Base-by-base conservation (phyloP, 2,113 vertebrate genomes). In the Spermophilus dauricus region DNA sequence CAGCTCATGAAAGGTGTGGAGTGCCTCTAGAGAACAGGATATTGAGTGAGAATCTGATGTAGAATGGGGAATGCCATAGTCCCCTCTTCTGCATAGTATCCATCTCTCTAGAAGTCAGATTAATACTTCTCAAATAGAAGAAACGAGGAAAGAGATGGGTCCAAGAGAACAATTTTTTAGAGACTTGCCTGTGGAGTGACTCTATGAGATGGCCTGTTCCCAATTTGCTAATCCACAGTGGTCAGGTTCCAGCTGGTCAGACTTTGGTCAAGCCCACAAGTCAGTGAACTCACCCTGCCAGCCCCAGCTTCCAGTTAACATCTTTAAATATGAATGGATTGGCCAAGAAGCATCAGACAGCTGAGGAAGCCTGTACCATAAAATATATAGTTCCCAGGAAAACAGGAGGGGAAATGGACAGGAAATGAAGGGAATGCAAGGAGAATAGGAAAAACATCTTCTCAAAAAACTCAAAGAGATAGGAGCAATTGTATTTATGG, bases 371-470 rank as follows among this genome's bases (percentile, higher is more conserved):
- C 8, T 87, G 22, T 34, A 48, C 30, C 34, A 65, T 86, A 61
- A 86, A 89, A 96, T 82, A 77, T 37, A 34, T 10, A 42, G 65
- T 37, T 30, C 26, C 34, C 22, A 58, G n/a, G 14, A 45, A 91
- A 58, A 20, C 12, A 53, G 30, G 18, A 48, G 13, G 20, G 5
- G 13, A 78, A 69, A 76, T 48, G 45, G 37, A 82, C 10, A 94
- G 70, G 63, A 83, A 94, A 90, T 26, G 76, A 86, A 75, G 83
- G 61, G 94, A 82, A 51, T 53, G 1, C 34, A 91, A 81, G 39
- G 13, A 86, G 16, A 7, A 37, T 77, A 88, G 94, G 30, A 56
- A 95, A 95, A 92, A 32, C 26, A 81, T 24, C 80, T 5, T 24
- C 80, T 5, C 30, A 37, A 69, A 61, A 84, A 70, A 63, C 80